Base-by-base conservation (phyloP, 2,888 invertebrate genomes). In the Creontiades dilutus region DNA sequence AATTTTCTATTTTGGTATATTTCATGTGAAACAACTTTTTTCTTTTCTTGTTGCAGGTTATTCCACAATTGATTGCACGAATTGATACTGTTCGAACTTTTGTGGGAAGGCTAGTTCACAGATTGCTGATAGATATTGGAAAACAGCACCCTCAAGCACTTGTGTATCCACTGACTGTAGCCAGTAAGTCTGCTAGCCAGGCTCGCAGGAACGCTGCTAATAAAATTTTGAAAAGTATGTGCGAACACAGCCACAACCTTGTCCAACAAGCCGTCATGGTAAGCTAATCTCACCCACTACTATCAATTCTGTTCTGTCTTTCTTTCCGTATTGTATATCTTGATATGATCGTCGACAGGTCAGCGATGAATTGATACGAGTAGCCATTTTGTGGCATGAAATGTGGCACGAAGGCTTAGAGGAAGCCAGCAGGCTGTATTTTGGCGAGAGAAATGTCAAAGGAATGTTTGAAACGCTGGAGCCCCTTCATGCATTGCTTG, bases 341-440 rank as follows among this genome's bases (percentile, higher is more conserved):
- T 78, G 14, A 28, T 23, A 52, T 52, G 5, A 61, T 61, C 61
- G 1, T 68, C 23, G 13, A 57, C 81, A 92, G 92, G 92, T 92
- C 37, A 95, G 98, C 78, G 99, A 99, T 92, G 99, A 99, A 93
- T 94, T 99, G 84, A 99, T 99, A 90, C 95, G 99, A 89, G 99
- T 99, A 0, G 99, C 99, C 0, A 99, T 99, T 92, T 94, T 99
- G 23, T 99, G 99, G 99, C 99, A 99, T 93, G 99, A 99, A 93
- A 96, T 99, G 92, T 99, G 99, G 99, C 98, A 99, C 93, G 99
- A 99, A 93, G 99, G 99, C 0, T 94, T 99, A 27, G 97, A 98
- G 92, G 99, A 99, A 93, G 99, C 99, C 0, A 98, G 97, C 7
- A 94, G 97, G 91, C 94, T 99, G 13, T 99, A 98, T 93, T 99